Evolutionary conservation across 2,888 invertebrate species (phyloP), one percentile per base, ranked within the genome.

Genomic region (Plagiodera versicolora): DNA sequence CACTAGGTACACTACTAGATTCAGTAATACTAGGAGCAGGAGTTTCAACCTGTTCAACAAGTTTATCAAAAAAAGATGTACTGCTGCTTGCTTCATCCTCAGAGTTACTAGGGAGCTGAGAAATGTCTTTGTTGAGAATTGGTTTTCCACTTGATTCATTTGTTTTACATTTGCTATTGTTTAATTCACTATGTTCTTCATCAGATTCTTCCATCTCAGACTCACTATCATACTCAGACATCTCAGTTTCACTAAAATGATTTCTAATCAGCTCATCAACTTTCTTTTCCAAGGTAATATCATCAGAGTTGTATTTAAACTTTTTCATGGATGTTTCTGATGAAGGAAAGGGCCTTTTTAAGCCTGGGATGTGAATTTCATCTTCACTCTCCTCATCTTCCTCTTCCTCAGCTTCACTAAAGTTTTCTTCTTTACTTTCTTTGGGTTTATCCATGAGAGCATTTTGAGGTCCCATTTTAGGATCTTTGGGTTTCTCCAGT

Each of bases 191-290:
- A 20, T 78, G 67, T 66, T 83, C 83, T 18, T 77, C 78, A 32
- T 82, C 82, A 18, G 82, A 83, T 63, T 79, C 79, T 5, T 66
- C 65, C 39, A 74, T 64, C 32, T 78, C 79, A 24, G 76, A 75
- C 56, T 79, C 79, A 19, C 73, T 73, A 60, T 79, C 79, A 63
- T 75, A 80, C 53, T 79, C 79, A 3, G 77, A 75, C 55, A 82
- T 76, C 61, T 78, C 77, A 45, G 73, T 72, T 58, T 79, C 78
- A 68, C 77, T 78, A 62, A 70, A 77, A 64, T 69, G 66, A 57
- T 63, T 14, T 14, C 39, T 67, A 52, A 71, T 68, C 28, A 65
- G 56, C n/a, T 70, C 69, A 60, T 74, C 72, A 61, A 61, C 56
- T 61, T 70, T 70, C 52, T 70, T 70, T 45, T 67, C 63, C 46